phyloP scores from a whole-genome alignment of 2,797 vertebrate species.

The Lagorchestes hirsutus region DNA sequence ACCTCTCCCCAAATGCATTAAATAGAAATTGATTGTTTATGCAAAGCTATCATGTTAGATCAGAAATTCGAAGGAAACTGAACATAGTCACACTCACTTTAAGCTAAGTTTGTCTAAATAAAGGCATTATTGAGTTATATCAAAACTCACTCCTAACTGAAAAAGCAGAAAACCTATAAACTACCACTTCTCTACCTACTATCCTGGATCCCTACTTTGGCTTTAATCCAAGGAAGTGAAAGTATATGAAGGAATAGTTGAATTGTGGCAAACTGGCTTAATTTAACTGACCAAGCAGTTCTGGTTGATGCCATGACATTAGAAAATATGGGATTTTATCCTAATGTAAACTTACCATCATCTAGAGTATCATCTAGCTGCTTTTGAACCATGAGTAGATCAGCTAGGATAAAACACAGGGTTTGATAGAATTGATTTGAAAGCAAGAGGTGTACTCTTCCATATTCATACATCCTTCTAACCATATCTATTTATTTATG shows the following conservation, averaged over 20 bases:
- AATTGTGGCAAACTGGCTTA: not conserved
- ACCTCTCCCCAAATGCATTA: not conserved
- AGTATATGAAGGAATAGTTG: not conserved
- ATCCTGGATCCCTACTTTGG: not conserved
- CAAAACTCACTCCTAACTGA: not conserved
- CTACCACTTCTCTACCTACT: not conserved
- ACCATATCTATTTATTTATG: not conserved
- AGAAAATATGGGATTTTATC: not conserved
- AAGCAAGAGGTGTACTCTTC: not conserved
- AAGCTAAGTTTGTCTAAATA: not conserved
- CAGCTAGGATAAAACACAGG: not conserved
- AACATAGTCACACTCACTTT: not conserved
- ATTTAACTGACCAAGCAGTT: not conserved
- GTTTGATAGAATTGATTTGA: not conserved
- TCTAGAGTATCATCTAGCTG: not conserved
- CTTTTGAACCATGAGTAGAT: not conserved
- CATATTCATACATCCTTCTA: not conserved
- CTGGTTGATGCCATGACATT: not conserved
- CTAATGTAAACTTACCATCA: not conserved
- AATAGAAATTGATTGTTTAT: not conserved
- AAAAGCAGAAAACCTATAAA: not conserved
- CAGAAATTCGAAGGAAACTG: not conserved
- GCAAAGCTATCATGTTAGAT: not conserved
- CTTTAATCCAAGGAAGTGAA: not conserved
- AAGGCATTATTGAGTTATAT: not conserved